phyloP scores from a whole-genome alignment of 2,113 vertebrate genomes.

The Laterallus jamaicensis region DNA sequence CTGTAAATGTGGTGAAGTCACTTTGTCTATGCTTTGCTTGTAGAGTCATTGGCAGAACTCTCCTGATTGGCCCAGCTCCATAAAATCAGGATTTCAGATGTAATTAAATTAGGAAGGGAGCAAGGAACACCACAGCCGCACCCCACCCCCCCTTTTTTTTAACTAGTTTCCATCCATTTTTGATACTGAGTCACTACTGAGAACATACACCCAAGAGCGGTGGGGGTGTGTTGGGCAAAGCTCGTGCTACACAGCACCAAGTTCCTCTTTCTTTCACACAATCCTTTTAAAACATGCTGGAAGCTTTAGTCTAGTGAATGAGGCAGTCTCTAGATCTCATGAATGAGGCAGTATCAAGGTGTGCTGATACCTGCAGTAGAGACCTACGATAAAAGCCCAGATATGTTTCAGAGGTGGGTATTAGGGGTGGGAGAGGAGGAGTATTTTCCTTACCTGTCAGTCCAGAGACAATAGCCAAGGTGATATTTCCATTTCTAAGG shows the following conservation, averaged over 20 bases:
- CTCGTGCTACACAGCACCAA: neutral
- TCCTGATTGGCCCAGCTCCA: neutral
- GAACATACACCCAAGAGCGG: neutral
- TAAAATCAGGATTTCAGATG: neutral
- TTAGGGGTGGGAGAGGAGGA: neutral
- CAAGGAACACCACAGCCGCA: neutral
- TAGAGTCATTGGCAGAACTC: neutral
- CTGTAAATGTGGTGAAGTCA: neutral
- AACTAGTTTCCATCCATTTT: neutral
- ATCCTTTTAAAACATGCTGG: neutral
- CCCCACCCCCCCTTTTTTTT: neutral
- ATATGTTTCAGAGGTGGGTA: neutral
- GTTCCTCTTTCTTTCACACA: neutral
- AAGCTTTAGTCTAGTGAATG: neutral
- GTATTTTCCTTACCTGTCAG: neutral
- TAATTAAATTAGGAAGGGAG: neutral
- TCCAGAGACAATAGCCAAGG: neutral
- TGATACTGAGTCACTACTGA: neutral
- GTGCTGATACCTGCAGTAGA: neutral
- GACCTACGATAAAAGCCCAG: neutral
- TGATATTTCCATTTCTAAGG: neutral
- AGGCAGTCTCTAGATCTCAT: neutral
- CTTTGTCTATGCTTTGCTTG: neutral
- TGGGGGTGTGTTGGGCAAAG: neutral
- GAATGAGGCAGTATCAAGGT: neutral